A percentile compares a stretch with the other conserved stretches of the same genome.
Evolutionary conservation across 2,113 vertebrate genomes (phyloP).

Genomic region (Percopsis transmontana): DNA sequence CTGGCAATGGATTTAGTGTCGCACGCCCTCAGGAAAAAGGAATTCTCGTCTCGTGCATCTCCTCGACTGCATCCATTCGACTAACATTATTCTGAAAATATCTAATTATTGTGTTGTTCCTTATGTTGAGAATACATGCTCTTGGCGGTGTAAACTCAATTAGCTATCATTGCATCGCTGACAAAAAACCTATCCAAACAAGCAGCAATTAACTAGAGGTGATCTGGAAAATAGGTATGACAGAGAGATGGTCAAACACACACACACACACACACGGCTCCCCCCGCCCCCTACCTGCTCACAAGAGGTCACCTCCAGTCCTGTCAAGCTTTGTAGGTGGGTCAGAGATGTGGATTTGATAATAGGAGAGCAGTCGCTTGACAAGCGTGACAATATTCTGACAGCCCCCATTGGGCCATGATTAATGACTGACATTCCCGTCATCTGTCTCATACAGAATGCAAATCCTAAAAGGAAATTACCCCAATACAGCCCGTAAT

Average conservation of each 20-base stretch:
- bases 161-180: conserved; percentile 32
- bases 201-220: conserved; percentile 27
- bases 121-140: conserved; percentile 39
- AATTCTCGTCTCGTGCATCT: conserved; percentile 36
- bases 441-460: conserved; percentile 73
- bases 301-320: conserved; percentile 72
- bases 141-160: conserved; percentile 31
- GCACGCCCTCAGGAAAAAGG: conserved; percentile 44
- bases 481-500: conserved; percentile 68
- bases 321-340: conserved; percentile 77
- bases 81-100: conserved; percentile 41
- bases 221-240: conserved; percentile 24
- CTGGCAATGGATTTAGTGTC: conserved; percentile 70
- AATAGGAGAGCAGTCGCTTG: conserved; percentile 80
- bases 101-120: conserved; percentile 46
- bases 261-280: neutral
- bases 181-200: conserved; percentile 33
- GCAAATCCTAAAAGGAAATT: conserved; percentile 76
- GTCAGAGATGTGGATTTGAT: conserved; percentile 81
- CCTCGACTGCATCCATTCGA: conserved; percentile 29
- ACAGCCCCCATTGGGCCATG: conserved; percentile 81
- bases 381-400: conserved; percentile 80
- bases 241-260: neutral
- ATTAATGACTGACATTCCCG: conserved; percentile 84
- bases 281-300: conserved; percentile 33